Evolutionary conservation across 2,113 vertebrate genomes (phyloP).

Genomic region (Bubo blakistoni): DNA sequence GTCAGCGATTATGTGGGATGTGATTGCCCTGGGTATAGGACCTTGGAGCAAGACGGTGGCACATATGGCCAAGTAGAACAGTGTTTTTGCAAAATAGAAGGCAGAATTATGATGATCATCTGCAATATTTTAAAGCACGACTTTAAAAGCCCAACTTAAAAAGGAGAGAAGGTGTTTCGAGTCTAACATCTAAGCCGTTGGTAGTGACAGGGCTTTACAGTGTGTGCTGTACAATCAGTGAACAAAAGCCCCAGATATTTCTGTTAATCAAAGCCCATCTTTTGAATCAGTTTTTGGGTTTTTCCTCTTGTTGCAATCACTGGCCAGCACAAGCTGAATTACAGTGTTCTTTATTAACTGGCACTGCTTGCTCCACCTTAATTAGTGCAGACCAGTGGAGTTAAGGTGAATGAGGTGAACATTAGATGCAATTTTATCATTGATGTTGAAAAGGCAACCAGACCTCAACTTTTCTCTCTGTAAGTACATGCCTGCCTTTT

Average conservation of each 20-base stretch:
- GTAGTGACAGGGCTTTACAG: constrained; percentile 2
- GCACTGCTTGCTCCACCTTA: constrained; percentile 48
- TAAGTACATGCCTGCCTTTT: constrained; percentile 37
- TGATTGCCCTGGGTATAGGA: neutral
- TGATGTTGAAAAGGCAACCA: constrained; percentile 57
- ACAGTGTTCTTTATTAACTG: neutral
- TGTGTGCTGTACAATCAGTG: neutral
- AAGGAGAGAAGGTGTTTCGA: neutral
- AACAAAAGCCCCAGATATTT: constrained; percentile 34
- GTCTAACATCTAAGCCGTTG: neutral
- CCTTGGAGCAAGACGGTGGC: neutral
- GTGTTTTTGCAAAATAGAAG: neutral
- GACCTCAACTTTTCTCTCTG: neutral
- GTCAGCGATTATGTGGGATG: neutral
- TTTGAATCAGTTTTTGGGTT: constrained; percentile 38
- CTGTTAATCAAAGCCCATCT: constrained; percentile 50
- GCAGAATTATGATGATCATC: neutral
- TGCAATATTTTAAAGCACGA: neutral
- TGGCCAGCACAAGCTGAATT: constrained; percentile 40
- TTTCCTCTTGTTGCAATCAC: constrained; percentile 25
- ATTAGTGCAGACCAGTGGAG: constrained; percentile 54
- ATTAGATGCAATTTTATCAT: constrained; percentile 49
- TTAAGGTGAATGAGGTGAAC: constrained; percentile 55
- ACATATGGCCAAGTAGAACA: neutral
- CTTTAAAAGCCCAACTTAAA: neutral